Base-by-base conservation (phyloP, 2,113 vertebrate species). In the Clinocottus analis region DNA sequence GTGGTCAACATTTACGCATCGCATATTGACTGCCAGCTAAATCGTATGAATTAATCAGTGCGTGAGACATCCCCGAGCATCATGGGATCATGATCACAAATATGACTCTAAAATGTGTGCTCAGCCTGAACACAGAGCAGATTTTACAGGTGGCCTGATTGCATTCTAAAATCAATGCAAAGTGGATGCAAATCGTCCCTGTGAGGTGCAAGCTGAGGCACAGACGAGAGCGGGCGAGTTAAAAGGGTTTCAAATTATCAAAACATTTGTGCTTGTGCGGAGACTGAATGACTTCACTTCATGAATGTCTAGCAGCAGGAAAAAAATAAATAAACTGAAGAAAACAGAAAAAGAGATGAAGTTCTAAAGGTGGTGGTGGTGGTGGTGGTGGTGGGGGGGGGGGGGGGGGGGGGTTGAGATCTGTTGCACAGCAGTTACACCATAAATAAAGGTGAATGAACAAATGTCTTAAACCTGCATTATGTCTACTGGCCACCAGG, bases 111-210 rank as follows among this genome's bases (percentile, higher is more conserved):
- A 59, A 51, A 21, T 16, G 10, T 60, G n/a, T 21, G 25, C 23
- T 56, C 35, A 71, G 25, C 33, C 12, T 8, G 27, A 67, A 21
- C 21, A 35, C 6, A 1, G 13, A 49, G 29, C 23, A 16, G 16
- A 11, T 56, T 35, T 55, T 43, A 56, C 55, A 68, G 70, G 12
- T 53, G 23, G 11, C 27, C 45, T 37, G 35, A 67, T 29, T 63
- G n/a, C 23, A 8, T 25, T 27, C 8, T 37, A 23, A 23, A 37
- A 53, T 66, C 35, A 66, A 12, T 56, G 43, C 33, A 62, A 63
- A 78, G 53, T 73, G 63, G 55, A 67, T 77, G 68, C 35, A 69
- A 83, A 69, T 69, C 9, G 33, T n/a, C 19, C 58, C 58, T 27
- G 10, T 27, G 23, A 51, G 41, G 49, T 37, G 56, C 37, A 62